phyloP scores from a whole-genome alignment of 2,888 invertebrate genomes.

The Xylophagus ater region DNA sequence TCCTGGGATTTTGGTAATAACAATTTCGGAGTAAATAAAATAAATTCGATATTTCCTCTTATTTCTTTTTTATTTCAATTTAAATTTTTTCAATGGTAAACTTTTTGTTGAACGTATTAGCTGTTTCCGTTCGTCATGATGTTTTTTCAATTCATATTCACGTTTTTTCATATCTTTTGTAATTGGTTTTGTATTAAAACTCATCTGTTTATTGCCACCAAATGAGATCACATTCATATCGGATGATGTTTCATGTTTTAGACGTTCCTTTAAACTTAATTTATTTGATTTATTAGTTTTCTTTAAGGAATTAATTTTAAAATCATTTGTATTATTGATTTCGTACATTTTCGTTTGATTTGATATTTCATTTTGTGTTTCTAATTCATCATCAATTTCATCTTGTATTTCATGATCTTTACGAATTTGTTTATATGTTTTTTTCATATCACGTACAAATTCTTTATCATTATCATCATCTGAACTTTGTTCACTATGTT shows the following conservation, averaged over 20 bases:
- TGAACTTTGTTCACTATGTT: slow-evolving; percentile 38
- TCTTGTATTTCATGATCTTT: slow-evolving; percentile 31
- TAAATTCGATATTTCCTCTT: too few relatives aligned
- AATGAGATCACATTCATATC: slow-evolving; percentile 27
- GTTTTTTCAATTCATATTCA: slow-evolving; percentile 51
- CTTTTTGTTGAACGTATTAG: slow-evolving; percentile 47
- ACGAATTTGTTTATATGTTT: slow-evolving; percentile 45
- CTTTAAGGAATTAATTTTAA: slow-evolving; percentile 40
- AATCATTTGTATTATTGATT: slow-evolving; percentile 49
- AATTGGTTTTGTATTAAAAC: slow-evolving; percentile 53
- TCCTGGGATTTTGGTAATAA: too few relatives aligned
- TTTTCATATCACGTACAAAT: slow-evolving; percentile 71
- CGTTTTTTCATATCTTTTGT: slow-evolving; percentile 45
- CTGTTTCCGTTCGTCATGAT: slow-evolving; percentile 57
- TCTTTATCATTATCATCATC: slow-evolving; percentile 72
- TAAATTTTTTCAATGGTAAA: slow-evolving; percentile 36
- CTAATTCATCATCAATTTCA: slow-evolving; percentile 26
- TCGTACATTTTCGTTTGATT: slow-evolving; percentile 48
- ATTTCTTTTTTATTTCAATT: slow-evolving; percentile 35
- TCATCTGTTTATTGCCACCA: slow-evolving; percentile 67
- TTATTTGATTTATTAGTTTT: slow-evolving; percentile 25
- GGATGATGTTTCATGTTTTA: slow-evolving; percentile 46
- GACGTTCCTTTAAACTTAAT: slow-evolving; percentile 54
- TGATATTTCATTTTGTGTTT: slow-evolving; percentile 20
- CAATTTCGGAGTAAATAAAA: too few relatives aligned